phyloP scores from a whole-genome alignment of 2,797 vertebrate genomes.

The Catostomus latipinnis region DNA sequence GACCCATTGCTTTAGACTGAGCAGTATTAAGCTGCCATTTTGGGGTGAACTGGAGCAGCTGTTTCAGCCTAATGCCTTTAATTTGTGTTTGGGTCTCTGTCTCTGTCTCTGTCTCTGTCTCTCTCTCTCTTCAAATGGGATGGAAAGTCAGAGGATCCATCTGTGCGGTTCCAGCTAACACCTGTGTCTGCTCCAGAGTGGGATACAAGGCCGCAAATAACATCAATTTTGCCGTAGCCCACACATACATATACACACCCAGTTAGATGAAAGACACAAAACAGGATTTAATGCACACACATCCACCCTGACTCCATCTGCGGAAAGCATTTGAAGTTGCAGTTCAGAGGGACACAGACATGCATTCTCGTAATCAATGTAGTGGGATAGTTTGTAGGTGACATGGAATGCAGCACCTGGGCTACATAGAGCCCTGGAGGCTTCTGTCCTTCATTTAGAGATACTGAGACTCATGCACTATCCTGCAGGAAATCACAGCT shows the following conservation, averaged over 20 bases:
- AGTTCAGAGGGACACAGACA: conserved; percentile 29
- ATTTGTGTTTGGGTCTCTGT: conserved; percentile 46
- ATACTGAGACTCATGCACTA: not conserved
- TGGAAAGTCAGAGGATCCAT: conserved; percentile 48
- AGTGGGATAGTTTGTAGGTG: conserved; percentile 7
- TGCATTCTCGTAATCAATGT: conserved; percentile 17
- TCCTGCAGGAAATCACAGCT: not conserved
- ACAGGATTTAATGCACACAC: conserved; percentile 39
- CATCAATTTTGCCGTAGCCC: conserved; percentile 50
- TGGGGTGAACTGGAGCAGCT: conserved; percentile 53
- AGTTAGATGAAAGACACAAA: conserved; percentile 43
- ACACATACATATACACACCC: conserved; percentile 38
- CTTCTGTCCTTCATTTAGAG: not conserved
- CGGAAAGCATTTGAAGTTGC: conserved; percentile 28
- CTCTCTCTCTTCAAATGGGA: conserved; percentile 39
- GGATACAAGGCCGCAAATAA: conserved; percentile 39
- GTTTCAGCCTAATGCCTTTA: conserved; percentile 56
- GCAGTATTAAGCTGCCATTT: conserved; percentile 26
- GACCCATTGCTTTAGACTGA: conserved; percentile 35
- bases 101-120: conserved; percentile 12
- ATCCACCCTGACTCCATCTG: conserved; percentile 28
- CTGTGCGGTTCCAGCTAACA: conserved; percentile 52
- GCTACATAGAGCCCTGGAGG: conserved; percentile 14
- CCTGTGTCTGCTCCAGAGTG: conserved; percentile 55
- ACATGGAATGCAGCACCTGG: conserved; percentile 11